A percentile compares a stretch with the other conserved stretches of the same genome.
phyloP scores from a whole-genome alignment of 2,888 invertebrate genomes.

The Ophion slaviceki region DNA sequence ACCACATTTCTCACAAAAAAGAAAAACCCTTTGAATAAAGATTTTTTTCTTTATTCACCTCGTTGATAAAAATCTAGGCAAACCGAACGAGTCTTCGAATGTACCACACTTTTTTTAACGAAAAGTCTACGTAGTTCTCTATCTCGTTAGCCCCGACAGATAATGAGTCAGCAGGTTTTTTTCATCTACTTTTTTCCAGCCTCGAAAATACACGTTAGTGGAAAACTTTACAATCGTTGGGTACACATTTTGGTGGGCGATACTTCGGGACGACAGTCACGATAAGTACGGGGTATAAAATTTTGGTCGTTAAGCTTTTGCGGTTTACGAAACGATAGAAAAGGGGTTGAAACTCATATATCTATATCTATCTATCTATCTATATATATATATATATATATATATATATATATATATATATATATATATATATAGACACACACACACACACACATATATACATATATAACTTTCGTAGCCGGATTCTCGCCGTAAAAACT shows the following conservation, averaged over 20 bases:
- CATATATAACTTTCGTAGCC: constrained; percentile 11
- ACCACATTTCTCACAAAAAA: no score
- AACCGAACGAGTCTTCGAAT: no score
- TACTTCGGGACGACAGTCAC: constrained; percentile 20
- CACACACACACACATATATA: no score
- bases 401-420: constrained; percentile 4
- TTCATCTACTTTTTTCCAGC: background rate
- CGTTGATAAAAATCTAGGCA: no score
- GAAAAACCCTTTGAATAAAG: no score
- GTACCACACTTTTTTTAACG: no score
- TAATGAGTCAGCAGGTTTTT: no score
- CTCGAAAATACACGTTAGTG: background rate
- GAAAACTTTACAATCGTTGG: constrained; percentile 27
- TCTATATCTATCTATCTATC: background rate
- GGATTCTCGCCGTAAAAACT: constrained; percentile 50
- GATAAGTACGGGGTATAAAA: constrained; percentile 35
- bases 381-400: background rate
- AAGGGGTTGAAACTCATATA: constrained; percentile 21
- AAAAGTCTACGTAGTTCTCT: no score
- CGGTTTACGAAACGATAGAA: constrained; percentile 19
- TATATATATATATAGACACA: no score
- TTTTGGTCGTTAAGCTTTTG: constrained; percentile 25
- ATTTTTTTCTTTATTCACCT: no score
- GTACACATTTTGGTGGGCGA: constrained; percentile 3
- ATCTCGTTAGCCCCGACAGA: no score